Percentiles rank a stretch among this genome's conserved stretches.
Evolutionary conservation across 2,113 vertebrate species (phyloP).

Genomic region (Leptodactylus fuscus): DNA sequence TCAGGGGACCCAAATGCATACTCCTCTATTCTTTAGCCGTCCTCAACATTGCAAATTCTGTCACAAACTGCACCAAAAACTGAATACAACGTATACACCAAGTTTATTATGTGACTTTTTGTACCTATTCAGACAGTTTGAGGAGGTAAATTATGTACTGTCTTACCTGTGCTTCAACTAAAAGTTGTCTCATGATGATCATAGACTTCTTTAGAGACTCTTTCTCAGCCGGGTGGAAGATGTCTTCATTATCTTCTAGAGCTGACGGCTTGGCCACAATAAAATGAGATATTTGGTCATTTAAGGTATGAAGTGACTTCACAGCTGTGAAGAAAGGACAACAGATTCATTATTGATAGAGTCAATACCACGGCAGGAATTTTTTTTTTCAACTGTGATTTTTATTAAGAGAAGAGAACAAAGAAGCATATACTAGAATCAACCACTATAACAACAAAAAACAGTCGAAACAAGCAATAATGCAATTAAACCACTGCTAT

Average conservation of each 20-base stretch:
- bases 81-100: no score
- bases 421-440: no score
- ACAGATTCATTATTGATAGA: conserved; percentile 12
- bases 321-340: conserved; percentile 76
- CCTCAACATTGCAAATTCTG: no score
- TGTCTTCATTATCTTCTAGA: conserved; percentile 77
- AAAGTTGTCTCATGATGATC: conserved; percentile 88
- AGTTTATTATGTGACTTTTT: no score
- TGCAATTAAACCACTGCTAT: no score
- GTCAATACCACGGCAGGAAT: not conserved
- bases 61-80: not conserved
- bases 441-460: no score
- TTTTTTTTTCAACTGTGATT: no score
- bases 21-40: not conserved
- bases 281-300: conserved; percentile 91
- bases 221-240: conserved; percentile 81
- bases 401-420: no score
- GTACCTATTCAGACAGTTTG: no score
- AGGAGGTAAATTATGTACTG: no score
- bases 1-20: not conserved
- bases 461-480: no score
- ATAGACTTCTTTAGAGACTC: conserved; percentile 86
- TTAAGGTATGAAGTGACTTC: conserved; percentile 87
- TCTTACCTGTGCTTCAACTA: conserved; percentile 90
- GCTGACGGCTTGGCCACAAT: conserved; percentile 84